Base-by-base conservation (phyloP, 1,140 invertebrate species). In the Drosophila repleta region DNA sequence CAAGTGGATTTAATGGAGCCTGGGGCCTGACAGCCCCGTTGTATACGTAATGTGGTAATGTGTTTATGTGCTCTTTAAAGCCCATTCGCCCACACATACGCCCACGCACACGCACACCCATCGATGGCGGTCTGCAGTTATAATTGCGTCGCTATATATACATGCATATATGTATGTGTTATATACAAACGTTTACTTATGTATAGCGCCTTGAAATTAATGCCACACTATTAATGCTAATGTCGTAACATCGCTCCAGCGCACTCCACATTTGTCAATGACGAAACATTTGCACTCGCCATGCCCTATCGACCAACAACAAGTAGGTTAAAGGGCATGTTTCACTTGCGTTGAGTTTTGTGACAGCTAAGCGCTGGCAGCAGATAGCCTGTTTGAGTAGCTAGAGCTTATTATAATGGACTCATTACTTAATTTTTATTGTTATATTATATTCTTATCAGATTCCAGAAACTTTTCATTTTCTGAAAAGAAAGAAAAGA, bases 191-290 rank as follows among this genome's bases (percentile, higher is more conserved):
- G n/a, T 57, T 11, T 29, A 57, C 41, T 13, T 63, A 61, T 68
- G 69, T 73, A 63, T 64, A 61, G 64, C 79, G 69, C 52, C 80
- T 48, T 45, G 48, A 64, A 88, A 87, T 87, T 88, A 87, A 88
- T 88, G 82, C 75, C 49, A 61, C 72, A 61, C 82, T 88, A 88
- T 87, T 87, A 87, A 82, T 87, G 82, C 64, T 79, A 85, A 84
- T 84, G 81, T 60, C 56, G 21, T 29, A 65, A 62, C 58, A 68
- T 71, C 60, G 58, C 62, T 77, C 43, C 58, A 71, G 62, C 53
- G 52, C 45, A 15, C 37, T 53, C 17, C 17, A 41, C 71, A 72
- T 72, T 72, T 72, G 24, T 72, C 63, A 60, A 26, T 58, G 17
- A 21, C n/a, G 51, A 8, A 29, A 32, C 46, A 24, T 20, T n/a